Evolutionary conservation across 2,113 vertebrate species (phyloP).

Genomic region (Alces alces): DNA sequence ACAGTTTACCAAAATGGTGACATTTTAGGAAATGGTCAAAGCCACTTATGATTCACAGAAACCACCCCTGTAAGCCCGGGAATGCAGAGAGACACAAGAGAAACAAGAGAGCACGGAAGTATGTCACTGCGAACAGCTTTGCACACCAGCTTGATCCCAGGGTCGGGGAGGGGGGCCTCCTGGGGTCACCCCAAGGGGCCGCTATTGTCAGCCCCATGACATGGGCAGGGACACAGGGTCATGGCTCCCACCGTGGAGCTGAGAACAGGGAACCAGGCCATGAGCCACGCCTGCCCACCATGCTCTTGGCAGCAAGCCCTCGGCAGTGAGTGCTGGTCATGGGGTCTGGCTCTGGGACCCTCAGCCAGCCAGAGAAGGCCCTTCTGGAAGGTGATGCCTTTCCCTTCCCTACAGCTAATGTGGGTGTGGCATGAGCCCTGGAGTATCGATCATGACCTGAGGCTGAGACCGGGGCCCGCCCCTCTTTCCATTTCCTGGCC

Average conservation of each 20-base stretch:
- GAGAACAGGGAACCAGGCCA: neutral
- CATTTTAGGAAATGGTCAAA: neutral
- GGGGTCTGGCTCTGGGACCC: neutral
- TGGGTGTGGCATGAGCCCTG: neutral
- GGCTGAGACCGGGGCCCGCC: neutral
- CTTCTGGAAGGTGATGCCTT: neutral
- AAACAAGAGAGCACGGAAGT: fast-evolving
- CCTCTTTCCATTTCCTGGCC: neutral
- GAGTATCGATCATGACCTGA: fast-evolving
- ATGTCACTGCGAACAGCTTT: neutral
- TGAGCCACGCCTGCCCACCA: neutral
- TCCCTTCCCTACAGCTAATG: neutral
- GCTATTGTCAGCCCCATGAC: fast-evolving
- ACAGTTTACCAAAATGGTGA: neutral
- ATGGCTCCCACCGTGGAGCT: fast-evolving
- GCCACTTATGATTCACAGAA: neutral
- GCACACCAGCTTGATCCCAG: fast-evolving
- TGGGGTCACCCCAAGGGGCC: no score
- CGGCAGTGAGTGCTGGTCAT: fast-evolving
- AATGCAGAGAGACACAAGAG: neutral
- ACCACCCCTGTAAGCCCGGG: neutral
- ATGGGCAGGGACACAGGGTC: neutral
- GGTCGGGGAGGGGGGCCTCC: neutral
- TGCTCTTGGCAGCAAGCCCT: neutral
- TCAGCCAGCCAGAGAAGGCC: neutral